Conservation (phyloP, 2,797 vertebrate genomes). For the Enteromius trimaculatus region DNA sequence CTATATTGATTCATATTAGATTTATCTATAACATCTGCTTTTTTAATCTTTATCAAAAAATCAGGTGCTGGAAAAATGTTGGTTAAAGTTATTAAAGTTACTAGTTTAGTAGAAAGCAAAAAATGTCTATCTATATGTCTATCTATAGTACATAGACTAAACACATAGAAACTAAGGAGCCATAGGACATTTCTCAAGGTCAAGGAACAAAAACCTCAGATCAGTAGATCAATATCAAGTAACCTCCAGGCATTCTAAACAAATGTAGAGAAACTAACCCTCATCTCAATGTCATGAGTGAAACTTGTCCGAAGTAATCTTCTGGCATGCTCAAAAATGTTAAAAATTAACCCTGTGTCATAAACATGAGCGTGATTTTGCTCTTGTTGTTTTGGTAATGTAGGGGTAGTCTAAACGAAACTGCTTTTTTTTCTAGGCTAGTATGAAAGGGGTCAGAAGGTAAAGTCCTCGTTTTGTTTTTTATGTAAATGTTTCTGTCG, state of each 20-base stretch:
- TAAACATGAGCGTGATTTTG: constrained; percentile 37
- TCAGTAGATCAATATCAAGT: constrained; percentile 42
- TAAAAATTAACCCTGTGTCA: constrained; percentile 42
- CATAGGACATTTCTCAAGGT: constrained; percentile 5
- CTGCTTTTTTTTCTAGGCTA: constrained; percentile 22
- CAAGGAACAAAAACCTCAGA: constrained; percentile 23
- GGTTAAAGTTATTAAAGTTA: neutral
- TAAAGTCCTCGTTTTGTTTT: constrained; percentile 60
- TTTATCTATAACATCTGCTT: neutral
- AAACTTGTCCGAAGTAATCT: constrained; percentile 17
- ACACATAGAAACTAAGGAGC: constrained; percentile 28
- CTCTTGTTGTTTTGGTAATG: constrained; percentile 48
- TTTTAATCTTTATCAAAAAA: neutral
- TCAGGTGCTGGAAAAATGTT: neutral
- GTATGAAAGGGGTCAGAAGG: constrained; percentile 64
- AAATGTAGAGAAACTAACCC: constrained; percentile 4
- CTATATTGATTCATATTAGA: neutral
- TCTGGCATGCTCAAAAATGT: constrained; percentile 34
- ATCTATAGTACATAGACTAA: neutral
- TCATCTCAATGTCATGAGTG: constrained; percentile 27
- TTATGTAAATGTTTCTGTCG: constrained; percentile 54
- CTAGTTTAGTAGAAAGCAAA: neutral
- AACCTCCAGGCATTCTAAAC: constrained; percentile 33
- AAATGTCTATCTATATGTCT: neutral
- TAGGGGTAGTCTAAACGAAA: constrained; percentile 42